Conservation (phyloP, 2,797 vertebrate genomes). For the Merluccius polli region DNA sequence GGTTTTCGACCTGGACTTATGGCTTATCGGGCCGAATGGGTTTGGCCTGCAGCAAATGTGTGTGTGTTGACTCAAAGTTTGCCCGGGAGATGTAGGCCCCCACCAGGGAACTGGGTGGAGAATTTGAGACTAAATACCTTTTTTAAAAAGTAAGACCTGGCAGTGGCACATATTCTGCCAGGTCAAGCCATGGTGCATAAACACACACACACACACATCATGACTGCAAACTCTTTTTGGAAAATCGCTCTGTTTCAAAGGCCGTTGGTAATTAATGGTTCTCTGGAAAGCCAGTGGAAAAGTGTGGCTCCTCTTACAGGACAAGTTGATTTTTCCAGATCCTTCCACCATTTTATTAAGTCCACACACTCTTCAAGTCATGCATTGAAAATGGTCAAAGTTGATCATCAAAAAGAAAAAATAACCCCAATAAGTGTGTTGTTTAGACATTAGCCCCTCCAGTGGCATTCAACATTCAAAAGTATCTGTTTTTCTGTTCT, state of each 20-base stretch:
- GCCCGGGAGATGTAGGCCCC: constrained; percentile 31
- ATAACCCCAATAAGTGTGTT: neutral
- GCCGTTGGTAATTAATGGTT: constrained; percentile 37
- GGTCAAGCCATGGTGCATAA: neutral
- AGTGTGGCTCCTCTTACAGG: constrained; percentile 34
- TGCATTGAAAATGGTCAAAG: neutral
- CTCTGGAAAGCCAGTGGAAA: constrained; percentile 51
- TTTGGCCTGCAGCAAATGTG: constrained; percentile 17
- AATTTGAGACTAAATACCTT: constrained; percentile 40
- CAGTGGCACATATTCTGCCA: neutral
- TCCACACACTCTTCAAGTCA: no score
- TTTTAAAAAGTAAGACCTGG: constrained; percentile 13
- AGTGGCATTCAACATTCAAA: constrained; percentile 13
- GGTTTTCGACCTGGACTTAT: constrained; percentile 18
- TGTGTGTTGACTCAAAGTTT: constrained; percentile 40
- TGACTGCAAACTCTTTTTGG: constrained; percentile 19
- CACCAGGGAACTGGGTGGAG: constrained; percentile 51
- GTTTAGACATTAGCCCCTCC: constrained; percentile 18
- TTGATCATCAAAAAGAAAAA: no score
- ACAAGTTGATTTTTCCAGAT: constrained; percentile 48
- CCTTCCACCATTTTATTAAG: constrained; percentile 1
- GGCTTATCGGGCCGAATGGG: constrained; percentile 34
- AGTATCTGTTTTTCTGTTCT: neutral
- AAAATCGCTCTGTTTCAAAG: constrained; percentile 40
- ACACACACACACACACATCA: constrained; percentile 1